These are phyloP conservation scores for Lagorchestes hirsutus DNA, from an alignment of 2,797 vertebrate genomes.

Conservation along the genomic window DNA sequence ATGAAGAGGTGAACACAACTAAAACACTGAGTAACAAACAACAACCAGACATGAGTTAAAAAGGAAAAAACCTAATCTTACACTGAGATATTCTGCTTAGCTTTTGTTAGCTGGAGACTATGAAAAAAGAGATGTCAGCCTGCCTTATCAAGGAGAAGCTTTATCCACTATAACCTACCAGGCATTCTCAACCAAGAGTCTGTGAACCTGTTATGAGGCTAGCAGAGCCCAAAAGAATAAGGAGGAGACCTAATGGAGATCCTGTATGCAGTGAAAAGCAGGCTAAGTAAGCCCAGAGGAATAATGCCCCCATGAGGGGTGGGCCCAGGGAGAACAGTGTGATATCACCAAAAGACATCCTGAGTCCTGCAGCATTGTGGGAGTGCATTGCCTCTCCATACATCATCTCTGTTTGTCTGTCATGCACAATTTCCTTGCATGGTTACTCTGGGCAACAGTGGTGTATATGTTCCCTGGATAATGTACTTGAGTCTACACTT, in stretches of 20 bases:
- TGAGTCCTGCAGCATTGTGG: not conserved
- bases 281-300: not conserved
- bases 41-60: not conserved
- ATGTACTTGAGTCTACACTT: not conserved
- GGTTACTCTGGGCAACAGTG: not conserved
- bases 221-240: no score
- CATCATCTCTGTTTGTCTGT: not conserved
- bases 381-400: not conserved
- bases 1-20: not conserved
- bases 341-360: not conserved
- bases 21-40: not conserved
- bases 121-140: not conserved
- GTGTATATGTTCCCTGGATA: not conserved
- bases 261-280: not conserved
- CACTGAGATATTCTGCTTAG: not conserved
- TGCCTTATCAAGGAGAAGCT: not conserved
- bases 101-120: not conserved
- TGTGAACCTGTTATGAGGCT: no score
- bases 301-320: not conserved
- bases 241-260: no score
- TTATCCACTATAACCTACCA: not conserved
- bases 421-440: not conserved
- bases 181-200: not conserved
- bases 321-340: not conserved
- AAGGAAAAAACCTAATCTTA: not conserved